phyloP scores from a whole-genome alignment of 2,888 invertebrate genomes.

The Drosophila prostipennis region DNA sequence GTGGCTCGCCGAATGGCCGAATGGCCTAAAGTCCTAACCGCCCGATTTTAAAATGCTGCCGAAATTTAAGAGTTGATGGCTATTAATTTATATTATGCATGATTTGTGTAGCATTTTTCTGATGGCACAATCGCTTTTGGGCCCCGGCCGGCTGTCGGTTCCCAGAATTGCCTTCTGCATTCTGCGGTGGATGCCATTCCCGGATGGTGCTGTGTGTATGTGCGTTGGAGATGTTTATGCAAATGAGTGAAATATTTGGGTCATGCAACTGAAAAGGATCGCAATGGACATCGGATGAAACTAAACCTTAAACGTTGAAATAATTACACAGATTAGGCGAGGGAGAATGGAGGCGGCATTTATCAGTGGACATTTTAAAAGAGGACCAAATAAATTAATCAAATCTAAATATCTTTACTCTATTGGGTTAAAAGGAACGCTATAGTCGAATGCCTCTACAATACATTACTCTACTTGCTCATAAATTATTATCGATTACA shows the following conservation, averaged over 20 bases:
- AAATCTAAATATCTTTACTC: no score
- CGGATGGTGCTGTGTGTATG: not conserved
- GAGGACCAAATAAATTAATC: not conserved
- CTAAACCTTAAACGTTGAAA: constrained; percentile 24
- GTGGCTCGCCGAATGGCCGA: constrained; percentile 16
- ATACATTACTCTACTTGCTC: no score
- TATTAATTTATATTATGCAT: constrained; percentile 75
- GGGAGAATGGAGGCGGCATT: not conserved
- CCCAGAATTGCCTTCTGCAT: constrained; percentile 21
- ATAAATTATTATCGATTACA: no score
- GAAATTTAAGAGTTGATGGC: constrained; percentile 66
- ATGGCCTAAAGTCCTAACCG: not conserved
- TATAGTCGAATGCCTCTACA: no score
- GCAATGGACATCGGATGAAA: not conserved
- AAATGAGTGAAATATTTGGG: constrained; percentile 34
- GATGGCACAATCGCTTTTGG: constrained; percentile 34
- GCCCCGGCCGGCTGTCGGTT: constrained; percentile 10
- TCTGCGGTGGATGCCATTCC: constrained; percentile 25
- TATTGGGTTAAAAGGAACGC: no score
- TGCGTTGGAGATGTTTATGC: constrained; percentile 25
- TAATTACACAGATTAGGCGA: constrained; percentile 19
- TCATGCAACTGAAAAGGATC: constrained; percentile 4
- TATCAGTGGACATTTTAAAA: constrained; percentile 2
- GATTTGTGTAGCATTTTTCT: constrained; percentile 50
- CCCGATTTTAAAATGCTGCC: constrained; percentile 54